Conservation (phyloP, 2,113 vertebrate species). For the Camelus bactrianus region DNA sequence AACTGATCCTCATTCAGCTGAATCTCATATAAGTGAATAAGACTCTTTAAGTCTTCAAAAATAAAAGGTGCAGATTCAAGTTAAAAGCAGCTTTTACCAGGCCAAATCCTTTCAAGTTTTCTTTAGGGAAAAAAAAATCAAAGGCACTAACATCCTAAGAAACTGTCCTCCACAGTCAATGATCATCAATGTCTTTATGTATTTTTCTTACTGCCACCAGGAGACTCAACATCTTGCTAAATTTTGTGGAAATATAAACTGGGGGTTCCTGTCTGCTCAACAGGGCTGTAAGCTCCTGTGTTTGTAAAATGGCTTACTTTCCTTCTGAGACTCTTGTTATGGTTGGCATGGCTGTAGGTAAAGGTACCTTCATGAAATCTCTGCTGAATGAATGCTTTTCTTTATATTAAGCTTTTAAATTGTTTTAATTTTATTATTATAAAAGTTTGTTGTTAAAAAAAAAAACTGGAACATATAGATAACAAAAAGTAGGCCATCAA, state of each 20-base stretch:
- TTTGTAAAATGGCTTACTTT: constrained; percentile 47
- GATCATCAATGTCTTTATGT: constrained; percentile 42
- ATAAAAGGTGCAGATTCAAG: constrained; percentile 64
- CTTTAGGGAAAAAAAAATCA: constrained; percentile 44
- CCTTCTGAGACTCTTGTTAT: not conserved
- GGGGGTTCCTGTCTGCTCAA: not conserved
- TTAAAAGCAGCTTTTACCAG: constrained; percentile 70
- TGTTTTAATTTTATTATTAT: not conserved
- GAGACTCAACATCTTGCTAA: constrained; percentile 6
- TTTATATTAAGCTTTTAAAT: not conserved
- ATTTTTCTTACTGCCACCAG: constrained; percentile 25
- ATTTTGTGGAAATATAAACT: constrained; percentile 58
- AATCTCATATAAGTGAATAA: constrained; percentile 74
- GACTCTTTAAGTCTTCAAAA: constrained; percentile 64
- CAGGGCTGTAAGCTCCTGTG: not conserved
- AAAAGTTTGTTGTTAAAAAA: not conserved
- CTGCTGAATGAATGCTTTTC: not conserved
- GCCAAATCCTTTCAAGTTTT: constrained; percentile 61
- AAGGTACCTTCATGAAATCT: not conserved
- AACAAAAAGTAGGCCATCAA: not conserved
- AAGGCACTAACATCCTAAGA: constrained; percentile 56
- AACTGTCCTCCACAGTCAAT: constrained; percentile 22
- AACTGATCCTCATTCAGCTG: constrained; percentile 69
- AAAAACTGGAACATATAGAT: not conserved
- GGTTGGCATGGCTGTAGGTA: not conserved